Conservation (phyloP, 2,113 vertebrate genomes). For the Willisornis vidua region DNA sequence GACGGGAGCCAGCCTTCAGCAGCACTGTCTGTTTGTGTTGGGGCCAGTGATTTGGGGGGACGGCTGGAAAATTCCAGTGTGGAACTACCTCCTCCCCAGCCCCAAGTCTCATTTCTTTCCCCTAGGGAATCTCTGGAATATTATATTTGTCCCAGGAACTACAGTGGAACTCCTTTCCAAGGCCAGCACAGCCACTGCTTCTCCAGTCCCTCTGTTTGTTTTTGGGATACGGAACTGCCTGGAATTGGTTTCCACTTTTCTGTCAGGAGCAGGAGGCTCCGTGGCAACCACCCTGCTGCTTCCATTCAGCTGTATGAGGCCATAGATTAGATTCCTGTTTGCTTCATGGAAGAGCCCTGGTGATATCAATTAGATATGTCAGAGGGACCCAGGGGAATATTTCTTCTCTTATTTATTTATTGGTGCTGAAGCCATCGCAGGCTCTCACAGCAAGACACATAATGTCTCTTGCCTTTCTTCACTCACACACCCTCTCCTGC, state of each 20-base stretch:
- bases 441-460: neutral
- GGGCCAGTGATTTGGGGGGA: neutral
- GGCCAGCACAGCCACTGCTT: neutral
- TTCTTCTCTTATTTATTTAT: slow-evolving; percentile 62
- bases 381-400: slow-evolving; percentile 45
- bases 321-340: slow-evolving; percentile 72
- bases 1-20: neutral
- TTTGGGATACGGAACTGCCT: slow-evolving; percentile 43
- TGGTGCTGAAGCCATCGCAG: neutral
- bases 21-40: accelerated
- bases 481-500: slow-evolving; percentile 1
- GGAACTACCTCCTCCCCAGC: neutral
- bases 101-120: neutral
- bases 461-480: slow-evolving; percentile 23
- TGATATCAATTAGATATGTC: slow-evolving; percentile 68
- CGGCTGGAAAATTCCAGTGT: neutral
- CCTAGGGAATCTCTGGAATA: neutral
- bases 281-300: slow-evolving; percentile 62
- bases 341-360: slow-evolving; percentile 63
- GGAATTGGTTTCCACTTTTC: slow-evolving; percentile 64
- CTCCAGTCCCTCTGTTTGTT: slow-evolving; percentile 28
- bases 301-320: slow-evolving; percentile 62
- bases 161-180: neutral
- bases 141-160: accelerated
- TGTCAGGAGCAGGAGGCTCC: slow-evolving; percentile 61